Evolutionary conservation across 2,797 vertebrate genomes (phyloP), one percentile per base, ranked within the genome.

Genomic region (Girardinus metallicus): DNA sequence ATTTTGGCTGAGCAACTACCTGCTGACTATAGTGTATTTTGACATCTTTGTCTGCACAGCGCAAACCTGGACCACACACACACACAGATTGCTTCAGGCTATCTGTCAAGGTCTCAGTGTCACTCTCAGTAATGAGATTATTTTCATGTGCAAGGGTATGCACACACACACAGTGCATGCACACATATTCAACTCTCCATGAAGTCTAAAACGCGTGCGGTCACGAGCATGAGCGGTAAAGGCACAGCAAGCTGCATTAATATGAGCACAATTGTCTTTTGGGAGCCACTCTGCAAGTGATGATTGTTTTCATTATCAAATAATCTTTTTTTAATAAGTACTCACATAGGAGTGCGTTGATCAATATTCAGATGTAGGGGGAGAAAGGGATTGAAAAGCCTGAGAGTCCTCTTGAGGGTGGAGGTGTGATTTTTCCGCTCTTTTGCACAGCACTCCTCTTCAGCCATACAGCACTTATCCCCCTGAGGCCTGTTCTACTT

Each of bases 21-120:
- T 91, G 83, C 88, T 91, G 89, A 91, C 77, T 85, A 9, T 53
- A 77, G 78, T 82, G 57, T 87, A 76, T 86, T 91, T 85, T 92
- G 83, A 91, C 83, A 85, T 86, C 78, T 89, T 73, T 87, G 41
- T 88, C 84, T 81, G 49, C 80, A 74, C 76, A 77, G 71, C 62
- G 60, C 68, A 79, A 68, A 75, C 77, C 80, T 53, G 74, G 53
- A 73, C 47, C 74, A 49, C 74, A 53, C 80, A 64, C 39, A 80
- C 39, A 80, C 34, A 85, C 75, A 73, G 57, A 47, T 41, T 79
- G 86, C 89, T 85, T 83, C 83, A 88, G 88, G 89, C 82, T 72
- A 79, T 88, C 80, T 91, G 83, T 90, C 87, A 89, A 85, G 80
- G 85, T 90, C 82, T 73, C 60, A 51, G 75, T 88, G 88, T 89